Base-by-base conservation (phyloP, 2,113 vertebrate genomes). In the Beaufortia kweichowensis region DNA sequence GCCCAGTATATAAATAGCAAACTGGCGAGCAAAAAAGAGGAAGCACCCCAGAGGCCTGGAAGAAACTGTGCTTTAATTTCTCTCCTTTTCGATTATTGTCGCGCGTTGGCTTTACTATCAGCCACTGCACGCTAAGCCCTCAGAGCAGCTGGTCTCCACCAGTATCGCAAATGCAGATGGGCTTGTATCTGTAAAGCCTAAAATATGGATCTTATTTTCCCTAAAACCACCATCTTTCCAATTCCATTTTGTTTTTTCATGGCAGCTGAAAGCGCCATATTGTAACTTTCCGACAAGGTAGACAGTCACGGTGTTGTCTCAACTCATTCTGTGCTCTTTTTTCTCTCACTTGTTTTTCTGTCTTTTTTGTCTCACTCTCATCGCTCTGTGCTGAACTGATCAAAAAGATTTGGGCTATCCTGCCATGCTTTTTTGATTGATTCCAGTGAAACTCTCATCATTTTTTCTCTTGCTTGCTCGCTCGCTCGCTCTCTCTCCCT, bases 371-470 rank as follows among this genome's bases (percentile, higher is more conserved):
- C 35, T 82, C 72, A 59, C 59, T 71, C 64, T 62, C 62, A 83
- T 86, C 83, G 79, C 72, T 75, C 80, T 77, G 21, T 67, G 82
- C 87, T 86, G 84, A 90, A 87, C 85, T 86, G 86, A 90, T 90
- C 85, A 91, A 87, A 90, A 90, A 86, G 83, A 41, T 77, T 66
- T 48, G 0, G 85, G 85, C 89, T 88, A 79, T 85, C 89, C 81
- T 83, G 80, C 83, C 62, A 78, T 80, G 79, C 82, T 84, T 75
- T 81, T 75, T 67, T 83, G 84, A 89, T 88, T 88, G 81, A 86
- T 87, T 86, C 76, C 62, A 72, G 84, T 87, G 84, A 82, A 87
- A 81, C 79, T 80, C 66, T 84, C 39, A 80, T 79, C 64, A 79
- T 79, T 81, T 64, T 63, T 19, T 43, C 17, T 46, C 78, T 81